Evolutionary conservation across 2,888 invertebrate genomes (phyloP), one percentile per base, ranked within the genome.

Genomic region (Drosophila parthenogenetica): DNA sequence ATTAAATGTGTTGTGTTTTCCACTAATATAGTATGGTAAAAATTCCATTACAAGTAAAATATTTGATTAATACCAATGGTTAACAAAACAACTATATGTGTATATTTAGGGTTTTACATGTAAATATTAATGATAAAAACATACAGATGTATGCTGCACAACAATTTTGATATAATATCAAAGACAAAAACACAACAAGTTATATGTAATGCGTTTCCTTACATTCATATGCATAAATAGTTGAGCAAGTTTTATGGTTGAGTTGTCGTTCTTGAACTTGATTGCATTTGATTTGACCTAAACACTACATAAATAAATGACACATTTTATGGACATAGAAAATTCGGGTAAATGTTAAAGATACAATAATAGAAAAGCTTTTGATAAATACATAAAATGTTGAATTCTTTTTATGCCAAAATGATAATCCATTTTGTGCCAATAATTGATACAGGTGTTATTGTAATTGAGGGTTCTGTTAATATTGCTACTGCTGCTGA

Each of bases 381-480:
- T 75, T 60, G 69, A 84, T 81, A 81, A 84, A 84, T 87, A 87
- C 83, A 87, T 86, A 79, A 85, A 84, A 71, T 82, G 49, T 39
- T 39, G 11, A 35, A 35, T 61, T 29, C 32, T n/a, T 58, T 25
- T 53, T 43, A 42, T 50, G 68, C 29, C 61, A 73, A 74, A 66
- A 66, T 51, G 66, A 37, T 22, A 37, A 49, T 39, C 32, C 42
- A 59, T 66, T 57, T 73, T 32, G 58, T 81, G 76, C 88, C 72
- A 89, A 89, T 91, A 93, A 93, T 92, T 95, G 95, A 93, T 95
- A 95, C 19, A 8, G 17, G 40, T 32, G 25, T 48, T 67, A 49
- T 49, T 48, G 71, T 53, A 72, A 57, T 53, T 70, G 58, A 50
- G 57, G 63, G 37, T 54, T 67, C 48, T 78, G 62, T 17, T 66